These are phyloP conservation scores for Trissonchulus latispiculum DNA, from an alignment of 2,888 invertebrate genomes.

Conservation along the genomic window DNA sequence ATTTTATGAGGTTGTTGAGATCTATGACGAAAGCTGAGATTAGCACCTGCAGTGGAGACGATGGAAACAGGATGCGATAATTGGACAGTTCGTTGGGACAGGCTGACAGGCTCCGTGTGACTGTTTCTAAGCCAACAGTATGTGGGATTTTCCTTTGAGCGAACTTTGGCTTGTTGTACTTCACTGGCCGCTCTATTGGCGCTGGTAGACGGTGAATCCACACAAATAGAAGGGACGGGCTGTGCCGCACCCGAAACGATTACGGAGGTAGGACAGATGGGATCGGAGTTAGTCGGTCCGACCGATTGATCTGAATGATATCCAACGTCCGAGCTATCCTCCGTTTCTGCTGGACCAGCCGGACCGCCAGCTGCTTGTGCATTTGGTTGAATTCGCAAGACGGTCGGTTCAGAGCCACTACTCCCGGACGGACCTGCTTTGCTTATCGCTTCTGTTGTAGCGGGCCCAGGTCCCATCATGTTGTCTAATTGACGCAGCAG, in stretches of 20 bases:
- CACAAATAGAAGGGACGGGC: conserved; percentile 24
- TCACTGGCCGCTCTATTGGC: no score
- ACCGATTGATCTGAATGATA: conserved; percentile 31
- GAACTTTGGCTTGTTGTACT: no score
- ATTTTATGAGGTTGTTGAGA: no score
- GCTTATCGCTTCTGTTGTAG: no score
- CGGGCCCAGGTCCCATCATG: not conserved
- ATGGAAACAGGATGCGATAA: not conserved
- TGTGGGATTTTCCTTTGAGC: conserved; percentile 30
- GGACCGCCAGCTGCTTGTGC: not conserved
- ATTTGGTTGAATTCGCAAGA: no score
- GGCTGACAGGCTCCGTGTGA: not conserved
- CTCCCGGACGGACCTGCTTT: no score
- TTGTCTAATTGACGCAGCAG: not conserved
- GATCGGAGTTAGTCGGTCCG: not conserved
- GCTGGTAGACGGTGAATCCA: no score
- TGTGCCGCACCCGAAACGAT: not conserved
- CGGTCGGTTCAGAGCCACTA: no score
- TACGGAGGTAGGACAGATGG: no score
- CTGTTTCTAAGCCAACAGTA: conserved; percentile 22
- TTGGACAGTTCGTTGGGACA: not conserved
- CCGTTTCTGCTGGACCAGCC: conserved; percentile 17
- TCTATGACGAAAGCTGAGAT: no score
- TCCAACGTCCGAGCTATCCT: conserved; percentile 30
- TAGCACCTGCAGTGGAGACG: not conserved